Conservation (phyloP, 2,797 vertebrate genomes). For the Gymnothorax reevesii region DNA sequence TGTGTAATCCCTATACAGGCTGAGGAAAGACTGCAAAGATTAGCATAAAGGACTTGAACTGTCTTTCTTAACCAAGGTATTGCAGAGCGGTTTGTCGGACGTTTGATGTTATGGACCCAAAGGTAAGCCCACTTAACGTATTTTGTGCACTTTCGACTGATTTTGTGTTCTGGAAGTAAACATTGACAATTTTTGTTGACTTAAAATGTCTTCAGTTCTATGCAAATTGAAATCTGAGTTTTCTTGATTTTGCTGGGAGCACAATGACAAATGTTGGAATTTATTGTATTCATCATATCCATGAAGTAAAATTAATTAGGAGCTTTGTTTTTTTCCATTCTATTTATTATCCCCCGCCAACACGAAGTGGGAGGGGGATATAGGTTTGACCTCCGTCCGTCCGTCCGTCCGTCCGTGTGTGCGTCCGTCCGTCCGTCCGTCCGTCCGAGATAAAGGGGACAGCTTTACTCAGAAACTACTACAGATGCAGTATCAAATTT, state of each 20-base stretch:
- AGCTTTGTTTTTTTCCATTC: not conserved
- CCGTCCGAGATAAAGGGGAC: no score
- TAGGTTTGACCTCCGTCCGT: no score
- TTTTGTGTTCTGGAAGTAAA: not conserved
- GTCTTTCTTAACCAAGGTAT: slow-evolving; percentile 71
- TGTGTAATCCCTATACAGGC: no score
- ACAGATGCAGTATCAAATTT: no score
- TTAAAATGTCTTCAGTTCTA: not conserved
- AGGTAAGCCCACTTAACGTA: slow-evolving; percentile 69
- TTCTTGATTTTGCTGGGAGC: not conserved
- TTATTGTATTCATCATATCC: not conserved
- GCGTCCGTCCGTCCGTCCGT: no score
- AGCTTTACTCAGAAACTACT: no score
- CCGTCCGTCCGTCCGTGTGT: no score
- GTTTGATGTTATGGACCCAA: slow-evolving; percentile 85
- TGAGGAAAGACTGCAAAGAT: no score
- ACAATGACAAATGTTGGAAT: not conserved
- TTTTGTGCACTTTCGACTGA: not conserved
- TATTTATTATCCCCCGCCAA: no score
- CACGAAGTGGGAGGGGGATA: no score
- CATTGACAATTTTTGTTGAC: not conserved
- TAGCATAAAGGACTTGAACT: not conserved
- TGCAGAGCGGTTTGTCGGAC: slow-evolving; percentile 86
- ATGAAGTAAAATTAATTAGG: not conserved
- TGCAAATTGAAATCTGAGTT: not conserved